Percentiles rank a stretch among this genome's conserved stretches.
phyloP scores from a whole-genome alignment of 2,797 vertebrate genomes.

The Prionace glauca region DNA sequence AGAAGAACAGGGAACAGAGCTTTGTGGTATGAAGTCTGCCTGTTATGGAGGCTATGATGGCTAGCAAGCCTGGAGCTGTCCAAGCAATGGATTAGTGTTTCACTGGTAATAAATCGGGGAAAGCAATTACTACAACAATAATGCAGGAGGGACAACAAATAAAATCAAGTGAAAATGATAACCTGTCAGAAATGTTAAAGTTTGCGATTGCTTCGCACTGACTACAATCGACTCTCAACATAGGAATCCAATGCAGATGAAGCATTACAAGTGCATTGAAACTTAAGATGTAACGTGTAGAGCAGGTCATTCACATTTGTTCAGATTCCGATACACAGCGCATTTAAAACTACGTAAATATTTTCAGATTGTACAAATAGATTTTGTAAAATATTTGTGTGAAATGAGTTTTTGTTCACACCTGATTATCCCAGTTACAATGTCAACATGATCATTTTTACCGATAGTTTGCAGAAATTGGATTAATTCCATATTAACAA shows the following conservation, averaged over 20 bases:
- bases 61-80: background rate
- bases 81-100: background rate
- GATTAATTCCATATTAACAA: background rate
- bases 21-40: background rate
- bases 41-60: background rate
- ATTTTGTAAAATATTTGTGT: background rate
- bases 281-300: background rate
- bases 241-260: background rate
- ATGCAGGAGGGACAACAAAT: background rate
- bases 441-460: background rate
- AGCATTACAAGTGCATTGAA: background rate
- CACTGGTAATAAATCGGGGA: too few species aligned
- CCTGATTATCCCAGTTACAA: background rate
- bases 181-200: background rate
- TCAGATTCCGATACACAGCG: background rate
- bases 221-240: background rate
- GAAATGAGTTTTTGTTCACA: background rate
- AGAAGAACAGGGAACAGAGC: background rate
- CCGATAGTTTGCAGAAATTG: background rate
- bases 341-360: background rate
- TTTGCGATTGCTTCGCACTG: too few species aligned
- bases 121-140: background rate
- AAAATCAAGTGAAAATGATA: background rate
- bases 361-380: background rate
- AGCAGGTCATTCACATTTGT: background rate